phyloP scores from a whole-genome alignment of 2,113 vertebrate genomes.

The Salvator merianae region DNA sequence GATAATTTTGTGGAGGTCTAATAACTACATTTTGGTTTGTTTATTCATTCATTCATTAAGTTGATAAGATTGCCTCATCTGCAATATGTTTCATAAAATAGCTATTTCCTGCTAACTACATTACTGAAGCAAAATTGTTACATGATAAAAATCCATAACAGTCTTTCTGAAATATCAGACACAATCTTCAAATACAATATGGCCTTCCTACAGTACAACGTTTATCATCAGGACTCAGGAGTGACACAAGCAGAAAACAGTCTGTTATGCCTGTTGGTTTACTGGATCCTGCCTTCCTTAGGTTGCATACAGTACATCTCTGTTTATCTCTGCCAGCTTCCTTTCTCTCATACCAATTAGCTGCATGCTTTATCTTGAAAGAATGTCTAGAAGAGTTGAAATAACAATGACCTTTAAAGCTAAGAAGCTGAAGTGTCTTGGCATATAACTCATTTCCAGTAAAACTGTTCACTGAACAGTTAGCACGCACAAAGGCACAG shows the following conservation, averaged over 20 bases:
- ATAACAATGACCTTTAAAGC: conserved; percentile 35
- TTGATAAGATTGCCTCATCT: no score
- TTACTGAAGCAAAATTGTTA: no score
- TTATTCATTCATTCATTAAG: no score
- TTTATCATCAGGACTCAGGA: no score
- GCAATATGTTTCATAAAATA: no score
- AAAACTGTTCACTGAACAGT: conserved; percentile 18
- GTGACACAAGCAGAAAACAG: no score
- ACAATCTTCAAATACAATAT: conserved; percentile 31
- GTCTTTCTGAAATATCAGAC: conserved; percentile 34
- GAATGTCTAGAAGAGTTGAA: conserved; percentile 24
- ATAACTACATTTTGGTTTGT: no score
- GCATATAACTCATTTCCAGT: conserved; percentile 12
- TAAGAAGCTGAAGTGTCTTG: not conserved
- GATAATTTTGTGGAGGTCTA: no score
- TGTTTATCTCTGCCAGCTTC: not conserved
- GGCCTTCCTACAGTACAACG: not conserved
- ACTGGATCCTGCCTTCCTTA: not conserved
- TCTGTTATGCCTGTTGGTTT: not conserved
- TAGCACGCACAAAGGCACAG: not conserved
- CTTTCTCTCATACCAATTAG: not conserved
- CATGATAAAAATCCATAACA: no score
- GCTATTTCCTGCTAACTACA: no score
- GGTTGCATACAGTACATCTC: not conserved
- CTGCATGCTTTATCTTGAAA: not conserved